These are phyloP conservation scores for Macropis europaea DNA, from an alignment of 2,888 invertebrate genomes.

Conservation along the genomic window DNA sequence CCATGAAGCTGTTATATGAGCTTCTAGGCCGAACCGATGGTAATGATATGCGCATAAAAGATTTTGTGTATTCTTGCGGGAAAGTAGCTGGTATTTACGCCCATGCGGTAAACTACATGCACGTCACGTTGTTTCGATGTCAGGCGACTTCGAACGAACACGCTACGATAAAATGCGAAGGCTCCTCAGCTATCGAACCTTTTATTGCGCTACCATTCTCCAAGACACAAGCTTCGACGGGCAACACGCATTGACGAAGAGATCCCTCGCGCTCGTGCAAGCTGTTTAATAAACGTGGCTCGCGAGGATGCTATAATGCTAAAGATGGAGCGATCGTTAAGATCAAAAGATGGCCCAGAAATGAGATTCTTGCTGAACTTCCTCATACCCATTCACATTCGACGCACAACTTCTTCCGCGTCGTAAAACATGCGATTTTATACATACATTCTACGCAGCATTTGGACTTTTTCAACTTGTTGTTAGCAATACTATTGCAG, in stretches of 20 bases:
- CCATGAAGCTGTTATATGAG: not conserved
- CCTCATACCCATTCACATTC: conserved; percentile 14
- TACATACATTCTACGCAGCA: no score
- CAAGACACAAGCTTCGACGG: no score
- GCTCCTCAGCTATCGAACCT: not conserved
- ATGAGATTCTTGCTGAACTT: conserved; percentile 41
- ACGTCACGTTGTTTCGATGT: conserved; percentile 43
- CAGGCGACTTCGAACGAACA: conserved; percentile 26
- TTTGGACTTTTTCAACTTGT: no score
- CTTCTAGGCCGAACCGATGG: not conserved
- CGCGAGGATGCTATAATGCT: not conserved
- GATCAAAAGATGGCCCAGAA: conserved; percentile 56
- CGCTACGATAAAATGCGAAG: not conserved
- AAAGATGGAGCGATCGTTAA: conserved; percentile 10
- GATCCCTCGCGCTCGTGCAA: no score
- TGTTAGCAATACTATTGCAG: no score
- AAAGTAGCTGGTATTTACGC: conserved; percentile 52
- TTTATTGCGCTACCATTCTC: no score
- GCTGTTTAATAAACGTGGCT: conserved; percentile 1
- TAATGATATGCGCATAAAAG: conserved; percentile 51
- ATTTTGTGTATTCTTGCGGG: conserved; percentile 36
- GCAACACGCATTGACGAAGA: no score
- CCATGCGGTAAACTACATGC: conserved; percentile 29
- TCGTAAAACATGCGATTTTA: not conserved
- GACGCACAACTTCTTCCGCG: not conserved